These are phyloP conservation scores for Arctopsyche grandis DNA, from an alignment of 1,140 invertebrate genomes.

Conservation along the genomic window DNA sequence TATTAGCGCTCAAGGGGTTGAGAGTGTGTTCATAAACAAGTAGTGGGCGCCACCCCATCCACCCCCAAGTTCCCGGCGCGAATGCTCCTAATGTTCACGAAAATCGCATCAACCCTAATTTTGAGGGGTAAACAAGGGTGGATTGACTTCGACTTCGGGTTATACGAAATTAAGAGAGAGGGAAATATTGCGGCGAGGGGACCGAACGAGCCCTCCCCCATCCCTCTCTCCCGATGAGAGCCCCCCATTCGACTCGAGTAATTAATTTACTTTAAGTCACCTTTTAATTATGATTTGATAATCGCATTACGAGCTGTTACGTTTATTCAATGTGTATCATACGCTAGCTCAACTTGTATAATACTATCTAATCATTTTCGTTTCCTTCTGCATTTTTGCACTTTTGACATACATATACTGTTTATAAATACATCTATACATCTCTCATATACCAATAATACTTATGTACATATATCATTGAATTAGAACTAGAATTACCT, in stretches of 20 bases:
- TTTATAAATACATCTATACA: no score
- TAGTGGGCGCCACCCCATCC: slow-evolving; percentile 30
- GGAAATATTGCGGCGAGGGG: slow-evolving; percentile 42
- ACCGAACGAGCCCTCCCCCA: background rate
- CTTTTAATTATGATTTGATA: slow-evolving; percentile 55
- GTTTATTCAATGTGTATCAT: background rate
- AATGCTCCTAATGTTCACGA: slow-evolving; percentile 53
- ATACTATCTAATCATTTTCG: no score
- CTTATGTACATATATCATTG: no score
- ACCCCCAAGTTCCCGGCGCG: slow-evolving; percentile 29
- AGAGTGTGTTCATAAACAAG: slow-evolving; percentile 49
- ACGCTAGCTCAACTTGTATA: no score
- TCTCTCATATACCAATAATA: no score
- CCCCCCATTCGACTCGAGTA: slow-evolving; percentile 18
- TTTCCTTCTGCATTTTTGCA: no score
- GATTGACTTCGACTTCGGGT: slow-evolving; percentile 52
- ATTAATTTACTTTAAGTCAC: slow-evolving; percentile 54
- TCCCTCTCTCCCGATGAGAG: background rate
- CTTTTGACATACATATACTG: no score
- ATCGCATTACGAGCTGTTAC: slow-evolving; percentile 54
- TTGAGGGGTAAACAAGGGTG: slow-evolving; percentile 48
- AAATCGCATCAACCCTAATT: slow-evolving; percentile 55
- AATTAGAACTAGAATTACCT: no score
- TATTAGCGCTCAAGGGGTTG: slow-evolving; percentile 34
- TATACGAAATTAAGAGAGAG: slow-evolving; percentile 55